phyloP scores from a whole-genome alignment of 2,113 vertebrate species.

The Cephalopterus ornatus region DNA sequence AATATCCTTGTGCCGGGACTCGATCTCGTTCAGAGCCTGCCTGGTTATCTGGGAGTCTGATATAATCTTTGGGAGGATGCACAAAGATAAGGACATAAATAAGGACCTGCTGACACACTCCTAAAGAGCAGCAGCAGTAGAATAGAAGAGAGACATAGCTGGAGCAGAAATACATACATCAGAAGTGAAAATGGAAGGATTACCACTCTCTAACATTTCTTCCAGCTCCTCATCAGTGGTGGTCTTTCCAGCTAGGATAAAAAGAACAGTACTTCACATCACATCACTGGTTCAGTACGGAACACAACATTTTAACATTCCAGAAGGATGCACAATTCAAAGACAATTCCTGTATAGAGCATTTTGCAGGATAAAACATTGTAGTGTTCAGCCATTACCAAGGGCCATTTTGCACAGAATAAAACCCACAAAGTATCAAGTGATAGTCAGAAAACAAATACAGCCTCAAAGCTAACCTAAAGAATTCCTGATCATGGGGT shows the following conservation, averaged over 20 bases:
- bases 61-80: conserved; percentile 81
- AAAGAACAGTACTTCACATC: neutral
- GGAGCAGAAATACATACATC: conserved; percentile 78
- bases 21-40: conserved; percentile 92
- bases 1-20: conserved; percentile 93
- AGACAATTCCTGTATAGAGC: neutral
- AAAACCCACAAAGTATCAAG: neutral
- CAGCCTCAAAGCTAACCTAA: neutral
- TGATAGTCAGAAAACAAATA: neutral
- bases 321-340: neutral
- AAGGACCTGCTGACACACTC: neutral
- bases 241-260: conserved; percentile 83
- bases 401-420: neutral
- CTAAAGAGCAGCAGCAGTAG: neutral
- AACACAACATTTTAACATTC: neutral
- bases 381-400: neutral
- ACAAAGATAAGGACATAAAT: neutral
- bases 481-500: neutral
- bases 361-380: neutral
- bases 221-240: conserved; percentile 92
- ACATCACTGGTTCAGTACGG: neutral
- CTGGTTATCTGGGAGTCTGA: conserved; percentile 92
- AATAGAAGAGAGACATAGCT: accelerated
- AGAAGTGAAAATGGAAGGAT: conserved; percentile 91
- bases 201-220: conserved; percentile 93